Base-by-base conservation (phyloP, 2,888 invertebrate species). In the Melieria crassipennis region DNA sequence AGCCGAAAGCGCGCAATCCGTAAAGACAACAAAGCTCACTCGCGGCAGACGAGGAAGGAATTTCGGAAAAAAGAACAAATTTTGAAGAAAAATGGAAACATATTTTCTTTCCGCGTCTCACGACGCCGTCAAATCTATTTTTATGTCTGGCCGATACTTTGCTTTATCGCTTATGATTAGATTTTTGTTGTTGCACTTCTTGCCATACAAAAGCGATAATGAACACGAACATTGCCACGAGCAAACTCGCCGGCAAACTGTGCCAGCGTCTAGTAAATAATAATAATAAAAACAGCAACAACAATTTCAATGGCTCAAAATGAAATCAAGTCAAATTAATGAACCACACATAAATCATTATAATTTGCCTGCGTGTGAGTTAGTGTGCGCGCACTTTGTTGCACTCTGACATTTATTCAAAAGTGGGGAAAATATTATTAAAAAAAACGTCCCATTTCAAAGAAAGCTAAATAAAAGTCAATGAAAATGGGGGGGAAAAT, bases 321-420 rank as follows among this genome's bases (percentile, higher is more conserved):
- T 16, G 9, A 58, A 58, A 58, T 30, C n/a, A 30, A 58, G 10
- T 58, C 13, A 16, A 42, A 58, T 58, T 58, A 30, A 58, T 30
- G 16, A 42, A 13, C 30, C 16, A 10, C 58, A 58, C 13, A 58
- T 58, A 13, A 58, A 58, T 58, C 58, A 58, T 58, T 58, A 16
- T 58, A 58, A 58, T 58, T 58, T 13, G 13, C 13, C 52, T 52
- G 10, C 13, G 52, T 52, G 52, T 52, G 50, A 10, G 50, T 50
- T 9, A 10, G 50, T 50, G 50, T 50, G 50, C 1, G 50, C 11
- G 50, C 30, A 30, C 30, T 30, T 30, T 30, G 30, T 30, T 30
- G 30, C 30, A 30, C 30, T 30, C 30, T 30, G 30, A 30, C 30
- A 30, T 30, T 30, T 30, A 30, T 30, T 30, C 30, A 30, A 30